phyloP scores from a whole-genome alignment of 2,113 vertebrate genomes.

The Dasyurus viverrinus region DNA sequence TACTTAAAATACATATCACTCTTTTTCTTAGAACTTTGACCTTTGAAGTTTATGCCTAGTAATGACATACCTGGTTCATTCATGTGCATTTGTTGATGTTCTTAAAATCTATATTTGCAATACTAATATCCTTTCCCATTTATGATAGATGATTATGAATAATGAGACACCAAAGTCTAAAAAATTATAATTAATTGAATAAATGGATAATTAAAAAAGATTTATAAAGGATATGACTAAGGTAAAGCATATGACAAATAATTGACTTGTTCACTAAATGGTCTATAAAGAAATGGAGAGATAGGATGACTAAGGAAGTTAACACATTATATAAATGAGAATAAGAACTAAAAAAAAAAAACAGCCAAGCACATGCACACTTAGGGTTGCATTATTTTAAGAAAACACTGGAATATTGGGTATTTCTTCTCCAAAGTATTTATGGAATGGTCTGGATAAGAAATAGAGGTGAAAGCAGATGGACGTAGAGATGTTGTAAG shows the following conservation, averaged over 20 bases:
- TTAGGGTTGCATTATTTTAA: background rate
- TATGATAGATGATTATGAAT: background rate
- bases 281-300: background rate
- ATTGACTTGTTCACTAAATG: background rate
- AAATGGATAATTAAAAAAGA: background rate
- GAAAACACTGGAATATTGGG: background rate
- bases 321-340: background rate
- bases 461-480: background rate
- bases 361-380: background rate
- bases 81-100: background rate
- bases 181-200: background rate
- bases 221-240: background rate
- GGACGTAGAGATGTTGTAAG: background rate
- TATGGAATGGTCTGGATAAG: background rate
- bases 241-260: background rate
- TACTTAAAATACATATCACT: background rate
- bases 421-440: background rate
- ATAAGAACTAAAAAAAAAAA: background rate
- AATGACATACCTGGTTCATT: background rate
- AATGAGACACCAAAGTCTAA: background rate
- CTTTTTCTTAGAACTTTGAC: background rate
- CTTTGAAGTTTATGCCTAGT: background rate
- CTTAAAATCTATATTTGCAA: background rate
- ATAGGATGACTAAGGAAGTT: background rate
- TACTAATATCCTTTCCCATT: background rate